Evolutionary conservation across 2,888 invertebrate genomes (phyloP).

Genomic region (Heliconius charithonia): DNA sequence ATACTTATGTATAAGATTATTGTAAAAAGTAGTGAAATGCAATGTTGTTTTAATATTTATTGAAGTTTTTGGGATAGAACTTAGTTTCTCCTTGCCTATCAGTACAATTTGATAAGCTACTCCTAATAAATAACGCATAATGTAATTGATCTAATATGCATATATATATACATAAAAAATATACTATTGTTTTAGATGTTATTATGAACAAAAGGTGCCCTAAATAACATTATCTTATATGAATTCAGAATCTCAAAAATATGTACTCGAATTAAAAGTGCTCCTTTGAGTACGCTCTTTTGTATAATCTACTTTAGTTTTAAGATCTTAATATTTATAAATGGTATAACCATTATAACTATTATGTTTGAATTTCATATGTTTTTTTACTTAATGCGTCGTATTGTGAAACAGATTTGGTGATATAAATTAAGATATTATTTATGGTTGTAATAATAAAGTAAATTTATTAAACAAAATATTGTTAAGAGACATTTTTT

Average conservation of each 20-base stretch:
- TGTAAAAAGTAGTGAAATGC: slow-evolving; percentile 5
- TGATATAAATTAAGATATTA: neutral
- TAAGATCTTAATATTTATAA: neutral
- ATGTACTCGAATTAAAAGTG: slow-evolving; percentile 8
- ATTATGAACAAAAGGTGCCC: neutral
- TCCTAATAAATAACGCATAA: neutral
- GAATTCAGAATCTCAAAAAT: neutral
- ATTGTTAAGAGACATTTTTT: neutral
- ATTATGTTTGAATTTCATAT: slow-evolving; percentile 25
- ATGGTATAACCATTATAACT: slow-evolving; percentile 17
- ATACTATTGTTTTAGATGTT: neutral
- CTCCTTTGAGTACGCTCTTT: slow-evolving; percentile 4
- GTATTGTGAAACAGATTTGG: neutral
- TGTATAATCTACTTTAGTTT: slow-evolving; percentile 7
- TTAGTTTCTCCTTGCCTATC: slow-evolving; percentile 1
- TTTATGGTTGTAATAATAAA: slow-evolving; percentile 10
- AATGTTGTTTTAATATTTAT: slow-evolving; percentile 1
- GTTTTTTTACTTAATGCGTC: neutral
- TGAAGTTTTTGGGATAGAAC: neutral
- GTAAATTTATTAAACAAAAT: neutral
- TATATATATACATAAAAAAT: no score
- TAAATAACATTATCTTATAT: neutral
- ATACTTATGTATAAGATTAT: neutral
- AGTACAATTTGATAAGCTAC: slow-evolving; percentile 10
- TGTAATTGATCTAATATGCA: neutral